Conservation (phyloP, 2,113 vertebrate species). For the Pituophis catenifer region DNA sequence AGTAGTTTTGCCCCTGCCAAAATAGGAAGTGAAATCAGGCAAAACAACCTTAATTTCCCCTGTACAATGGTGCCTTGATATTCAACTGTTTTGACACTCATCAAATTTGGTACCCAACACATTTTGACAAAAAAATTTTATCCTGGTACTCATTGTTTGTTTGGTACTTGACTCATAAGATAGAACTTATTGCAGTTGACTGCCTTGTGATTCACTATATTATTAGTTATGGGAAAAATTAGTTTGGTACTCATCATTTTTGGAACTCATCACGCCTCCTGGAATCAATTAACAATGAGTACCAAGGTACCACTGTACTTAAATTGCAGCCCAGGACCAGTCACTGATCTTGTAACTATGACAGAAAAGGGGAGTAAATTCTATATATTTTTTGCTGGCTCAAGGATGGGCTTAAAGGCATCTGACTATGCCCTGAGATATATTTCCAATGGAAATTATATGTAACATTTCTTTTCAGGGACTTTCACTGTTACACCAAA, state of each 20-base stretch:
- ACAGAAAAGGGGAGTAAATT: not conserved
- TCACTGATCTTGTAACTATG: not conserved
- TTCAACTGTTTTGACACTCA: not conserved
- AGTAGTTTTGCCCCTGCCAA: not conserved
- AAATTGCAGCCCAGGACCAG: not conserved
- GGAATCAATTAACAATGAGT: not conserved
- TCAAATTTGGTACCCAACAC: not conserved
- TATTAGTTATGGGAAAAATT: not conserved
- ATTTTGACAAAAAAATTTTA: not conserved
- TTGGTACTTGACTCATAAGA: not conserved
- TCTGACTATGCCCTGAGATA: not conserved
- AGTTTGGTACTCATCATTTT: not conserved
- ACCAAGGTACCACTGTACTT: not conserved
- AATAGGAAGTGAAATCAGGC: not conserved
- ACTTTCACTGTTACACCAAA: not conserved
- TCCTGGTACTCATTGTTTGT: not conserved
- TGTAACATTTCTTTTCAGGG: too few species aligned
- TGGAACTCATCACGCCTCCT: not conserved
- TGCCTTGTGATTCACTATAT: not conserved
- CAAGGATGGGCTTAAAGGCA: not conserved
- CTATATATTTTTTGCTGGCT: not conserved
- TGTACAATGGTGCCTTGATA: not conserved
- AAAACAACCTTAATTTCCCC: not conserved
- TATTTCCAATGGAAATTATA: conserved; percentile 6
- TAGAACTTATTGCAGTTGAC: not conserved